phyloP scores from a whole-genome alignment of 2,888 invertebrate genomes.

The Epistrophe eligans region DNA sequence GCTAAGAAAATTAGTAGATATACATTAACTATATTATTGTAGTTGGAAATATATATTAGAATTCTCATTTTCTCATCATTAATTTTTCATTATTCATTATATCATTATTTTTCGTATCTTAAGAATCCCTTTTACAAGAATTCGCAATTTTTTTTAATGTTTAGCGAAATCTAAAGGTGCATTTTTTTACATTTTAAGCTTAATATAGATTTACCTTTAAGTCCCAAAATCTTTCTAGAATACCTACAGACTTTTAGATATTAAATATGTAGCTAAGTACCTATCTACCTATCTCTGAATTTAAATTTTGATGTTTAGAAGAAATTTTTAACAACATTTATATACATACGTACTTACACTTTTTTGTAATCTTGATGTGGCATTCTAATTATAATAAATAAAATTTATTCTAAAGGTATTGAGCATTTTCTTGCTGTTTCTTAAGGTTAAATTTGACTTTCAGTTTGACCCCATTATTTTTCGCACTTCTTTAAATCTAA shows the following conservation, averaged over 20 bases:
- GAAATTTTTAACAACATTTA: background rate
- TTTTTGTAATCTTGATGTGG: background rate
- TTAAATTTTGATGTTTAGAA: slow-evolving; percentile 12
- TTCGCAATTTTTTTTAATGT: slow-evolving; percentile 48
- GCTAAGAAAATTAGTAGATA: slow-evolving; percentile 22
- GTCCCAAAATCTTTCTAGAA: background rate
- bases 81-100: slow-evolving; percentile 3
- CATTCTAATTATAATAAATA: background rate
- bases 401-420: background rate
- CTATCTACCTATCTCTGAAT: background rate
- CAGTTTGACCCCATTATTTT: too few relatives aligned
- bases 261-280: background rate
- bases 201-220: background rate
- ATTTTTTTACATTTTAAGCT: background rate
- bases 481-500: too few relatives aligned
- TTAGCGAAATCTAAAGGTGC: background rate
- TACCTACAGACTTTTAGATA: background rate
- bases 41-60: slow-evolving; percentile 34
- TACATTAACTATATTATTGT: slow-evolving; percentile 15
- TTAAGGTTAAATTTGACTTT: background rate
- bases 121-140: slow-evolving; percentile 36
- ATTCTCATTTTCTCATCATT: slow-evolving; percentile 48
- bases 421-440: background rate
- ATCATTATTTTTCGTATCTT: slow-evolving; percentile 1
- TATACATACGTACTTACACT: too few relatives aligned